Evolutionary conservation across 2,113 vertebrate genomes (phyloP), one percentile per base, ranked within the genome.

Genomic region (Lota lota): DNA sequence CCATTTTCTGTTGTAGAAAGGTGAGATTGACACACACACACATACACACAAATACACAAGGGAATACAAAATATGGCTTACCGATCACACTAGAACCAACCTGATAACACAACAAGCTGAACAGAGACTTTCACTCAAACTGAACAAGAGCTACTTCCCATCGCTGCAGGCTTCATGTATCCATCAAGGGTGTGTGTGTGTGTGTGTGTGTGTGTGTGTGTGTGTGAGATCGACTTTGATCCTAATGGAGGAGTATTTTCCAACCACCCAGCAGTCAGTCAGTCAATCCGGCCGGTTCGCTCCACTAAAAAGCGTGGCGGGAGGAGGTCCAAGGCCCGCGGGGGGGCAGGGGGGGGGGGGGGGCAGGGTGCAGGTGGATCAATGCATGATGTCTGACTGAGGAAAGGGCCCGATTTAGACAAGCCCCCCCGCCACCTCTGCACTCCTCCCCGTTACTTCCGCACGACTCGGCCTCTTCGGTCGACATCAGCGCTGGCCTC

Each of bases 311-410:
- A 24, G 24, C 24, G 2, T 2, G 24, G 24, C 24, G 24, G 24
- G 24, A n/a, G n/a, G 54, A 54, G 67, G 68, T 77, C 54, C 63
- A n/a, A 18, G 57, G 63, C 21, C 60, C 24, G 70, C 20, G 50
- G 1, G n/a, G 57, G 47, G 8, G 12, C 12, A 11, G 20, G 64
- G 71, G 64, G 69, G 64, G 71, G 68, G 70, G 69, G 63, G 36
- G 20, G 71, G 65, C 57, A 19, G 77, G 79, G 66, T 5, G 63
- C 16, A 11, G 69, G 76, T 53, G 68, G 74, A 85, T 87, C 83
- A 67, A 88, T 83, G 79, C 68, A 71, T 65, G 59, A 60, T 66
- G 72, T 83, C 80, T 73, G 71, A 59, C 50, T 66, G 70, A 82
- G 78, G 70, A 66, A 3, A 70, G 71, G 68, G 51, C 75, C 58